Percentiles rank a stretch among this genome's conserved stretches.
phyloP scores from a whole-genome alignment of 2,113 vertebrate species.

The Vulpes vulpes region DNA sequence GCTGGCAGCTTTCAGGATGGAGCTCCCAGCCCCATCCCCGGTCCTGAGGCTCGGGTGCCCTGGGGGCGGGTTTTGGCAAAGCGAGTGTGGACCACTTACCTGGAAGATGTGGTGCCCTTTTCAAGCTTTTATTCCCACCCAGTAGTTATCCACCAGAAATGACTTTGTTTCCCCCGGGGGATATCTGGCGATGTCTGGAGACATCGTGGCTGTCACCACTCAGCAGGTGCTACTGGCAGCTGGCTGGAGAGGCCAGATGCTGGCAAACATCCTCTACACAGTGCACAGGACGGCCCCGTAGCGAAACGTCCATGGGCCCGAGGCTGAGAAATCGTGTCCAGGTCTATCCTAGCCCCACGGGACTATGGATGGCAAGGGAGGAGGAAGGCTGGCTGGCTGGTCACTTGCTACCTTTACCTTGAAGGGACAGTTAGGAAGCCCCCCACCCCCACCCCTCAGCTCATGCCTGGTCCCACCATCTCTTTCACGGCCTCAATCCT shows the following conservation, averaged over 20 bases:
- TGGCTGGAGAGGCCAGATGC: background rate
- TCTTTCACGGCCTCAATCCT: background rate
- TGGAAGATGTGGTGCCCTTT: background rate
- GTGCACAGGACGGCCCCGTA: background rate
- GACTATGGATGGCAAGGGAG: rapidly evolving
- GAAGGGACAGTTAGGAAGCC: background rate
- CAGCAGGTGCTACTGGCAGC: background rate
- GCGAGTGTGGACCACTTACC: background rate
- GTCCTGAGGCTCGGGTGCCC: too few species aligned
- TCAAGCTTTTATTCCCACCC: background rate
- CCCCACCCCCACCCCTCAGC: rapidly evolving
- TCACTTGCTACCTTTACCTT: too few species aligned
- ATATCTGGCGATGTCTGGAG: background rate
- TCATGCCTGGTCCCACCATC: rapidly evolving
- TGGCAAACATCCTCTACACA: too few species aligned
- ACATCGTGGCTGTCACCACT: background rate
- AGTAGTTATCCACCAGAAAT: background rate
- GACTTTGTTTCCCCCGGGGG: background rate
- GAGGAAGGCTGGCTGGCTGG: rapidly evolving
- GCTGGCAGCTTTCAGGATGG: background rate
- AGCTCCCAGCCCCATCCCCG: background rate
- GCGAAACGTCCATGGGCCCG: rapidly evolving
- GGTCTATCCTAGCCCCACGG: background rate
- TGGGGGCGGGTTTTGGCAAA: background rate
- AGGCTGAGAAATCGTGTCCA: background rate